A percentile compares a stretch with the other conserved stretches of the same genome.
Conservation (phyloP, 2,113 vertebrate species). For the Pseudolaguvia tuberculata region DNA sequence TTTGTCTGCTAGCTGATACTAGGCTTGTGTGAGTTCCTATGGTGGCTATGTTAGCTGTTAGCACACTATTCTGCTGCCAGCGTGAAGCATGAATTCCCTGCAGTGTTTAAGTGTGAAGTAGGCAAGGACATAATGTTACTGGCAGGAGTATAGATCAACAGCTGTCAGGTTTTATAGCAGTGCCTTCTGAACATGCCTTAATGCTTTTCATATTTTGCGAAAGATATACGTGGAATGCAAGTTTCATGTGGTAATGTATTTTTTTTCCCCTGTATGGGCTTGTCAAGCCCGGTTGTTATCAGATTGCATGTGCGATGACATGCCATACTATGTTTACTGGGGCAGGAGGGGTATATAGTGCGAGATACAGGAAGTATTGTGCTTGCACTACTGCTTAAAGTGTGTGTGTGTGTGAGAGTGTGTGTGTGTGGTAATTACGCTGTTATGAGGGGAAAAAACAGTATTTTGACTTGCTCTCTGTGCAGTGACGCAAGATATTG, state of each 20-base stretch:
- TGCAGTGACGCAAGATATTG: slow-evolving; percentile 8
- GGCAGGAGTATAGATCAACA: background rate
- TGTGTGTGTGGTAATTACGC: background rate
- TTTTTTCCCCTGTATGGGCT: slow-evolving; percentile 3
- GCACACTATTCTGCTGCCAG: background rate
- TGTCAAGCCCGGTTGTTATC: slow-evolving; percentile 6
- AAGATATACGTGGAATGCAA: slow-evolving; percentile 23
- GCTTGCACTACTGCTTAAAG: slow-evolving; percentile 14
- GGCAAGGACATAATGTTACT: background rate
- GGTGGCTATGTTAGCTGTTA: background rate
- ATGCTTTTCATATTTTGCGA: slow-evolving; percentile 1
- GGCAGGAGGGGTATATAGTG: background rate
- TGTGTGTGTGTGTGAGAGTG: background rate
- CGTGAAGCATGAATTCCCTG: background rate
- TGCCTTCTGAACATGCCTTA: background rate
- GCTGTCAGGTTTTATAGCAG: background rate
- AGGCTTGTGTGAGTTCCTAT: background rate
- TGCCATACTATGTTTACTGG: background rate
- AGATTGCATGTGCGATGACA: background rate
- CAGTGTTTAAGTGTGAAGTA: background rate
- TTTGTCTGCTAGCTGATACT: background rate
- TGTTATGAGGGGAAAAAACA: background rate
- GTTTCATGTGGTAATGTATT: background rate
- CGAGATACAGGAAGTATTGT: slow-evolving; percentile 2
- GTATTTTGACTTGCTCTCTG: background rate